Percentiles rank a stretch among this genome's conserved stretches.
Conservation (phyloP, 2,797 vertebrate genomes). For the Siniperca obscura region DNA sequence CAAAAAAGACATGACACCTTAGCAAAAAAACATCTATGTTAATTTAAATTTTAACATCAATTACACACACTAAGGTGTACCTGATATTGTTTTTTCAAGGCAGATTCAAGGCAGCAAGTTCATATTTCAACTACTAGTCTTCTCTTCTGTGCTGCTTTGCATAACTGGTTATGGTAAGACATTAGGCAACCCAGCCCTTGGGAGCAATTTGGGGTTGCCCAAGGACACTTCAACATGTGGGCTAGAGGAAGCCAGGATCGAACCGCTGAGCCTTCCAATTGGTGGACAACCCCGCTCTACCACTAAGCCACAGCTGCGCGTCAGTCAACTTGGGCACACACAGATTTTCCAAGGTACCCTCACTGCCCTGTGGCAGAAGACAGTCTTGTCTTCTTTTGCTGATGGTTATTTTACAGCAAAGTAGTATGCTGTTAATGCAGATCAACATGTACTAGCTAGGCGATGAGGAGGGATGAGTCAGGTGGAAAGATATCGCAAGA, state of each 20-base stretch:
- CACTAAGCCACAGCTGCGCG: too few relatives aligned
- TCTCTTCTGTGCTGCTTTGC: background rate
- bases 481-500: background rate
- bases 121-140: background rate
- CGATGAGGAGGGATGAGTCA: background rate
- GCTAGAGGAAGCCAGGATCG: too few relatives aligned
- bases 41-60: too few relatives aligned
- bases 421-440: background rate
- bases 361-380: background rate
- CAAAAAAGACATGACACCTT: too few relatives aligned
- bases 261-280: too few relatives aligned
- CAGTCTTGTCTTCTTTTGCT: background rate
- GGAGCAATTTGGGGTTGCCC: too few relatives aligned
- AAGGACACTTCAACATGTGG: too few relatives aligned
- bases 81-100: background rate
- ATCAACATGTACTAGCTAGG: background rate
- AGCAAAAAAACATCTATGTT: too few relatives aligned
- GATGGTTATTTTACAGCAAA: conserved; percentile 1
- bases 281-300: too few relatives aligned
- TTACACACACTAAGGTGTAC: too few relatives aligned
- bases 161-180: background rate
- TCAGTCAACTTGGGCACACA: background rate
- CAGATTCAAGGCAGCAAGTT: background rate
- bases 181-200: background rate
- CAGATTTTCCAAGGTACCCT: background rate